Evolutionary conservation across 2,888 invertebrate species (phyloP), one percentile per base, ranked within the genome.

Genomic region (Odontocerum albicorne): DNA sequence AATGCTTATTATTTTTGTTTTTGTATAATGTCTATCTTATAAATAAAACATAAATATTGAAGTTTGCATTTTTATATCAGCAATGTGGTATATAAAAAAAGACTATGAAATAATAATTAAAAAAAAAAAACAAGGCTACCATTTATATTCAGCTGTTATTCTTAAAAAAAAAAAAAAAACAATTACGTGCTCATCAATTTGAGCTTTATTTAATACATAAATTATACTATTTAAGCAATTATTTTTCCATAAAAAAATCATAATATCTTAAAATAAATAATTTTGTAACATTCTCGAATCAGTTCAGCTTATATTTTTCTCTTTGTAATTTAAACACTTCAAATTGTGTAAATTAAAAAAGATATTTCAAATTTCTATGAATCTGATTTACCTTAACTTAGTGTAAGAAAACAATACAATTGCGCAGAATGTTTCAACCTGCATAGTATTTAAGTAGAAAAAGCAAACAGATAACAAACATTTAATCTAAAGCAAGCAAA

Each of bases 191-290:
- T 27, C n/a, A n/a, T n/a, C n/a, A n/a, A n/a, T n/a, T n/a, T n/a
- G n/a, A n/a, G n/a, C n/a, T n/a, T n/a, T n/a, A n/a, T n/a, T n/a
- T n/a, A n/a, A n/a, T n/a, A n/a, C n/a, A n/a, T n/a, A n/a, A n/a
- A n/a, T n/a, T 27, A 20, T 33, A 33, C 45, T 45, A 45, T 19
- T n/a, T 39, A 39, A 27, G 31, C 44, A 19, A 45, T 33, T 45
- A 45, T 45, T 45, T 45, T 45, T 45, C 45, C 21, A 45, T 33
- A 33, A 20, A 36, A 17, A 20, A 15, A 22, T 21, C 10, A 27
- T 7, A 27, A 27, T 36, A 22, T 36, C 47, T 22, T 20, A 35
- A 36, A 22, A 47, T 38, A 47, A 35, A 36, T 47, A 35, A 7
- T 27, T 27, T 10, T 27, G n/a, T n/a, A n/a, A n/a, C n/a, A n/a